A percentile compares a stretch with the other conserved stretches of the same genome.
Conservation (phyloP, 1,140 invertebrate species). For the Glomeris maerens region DNA sequence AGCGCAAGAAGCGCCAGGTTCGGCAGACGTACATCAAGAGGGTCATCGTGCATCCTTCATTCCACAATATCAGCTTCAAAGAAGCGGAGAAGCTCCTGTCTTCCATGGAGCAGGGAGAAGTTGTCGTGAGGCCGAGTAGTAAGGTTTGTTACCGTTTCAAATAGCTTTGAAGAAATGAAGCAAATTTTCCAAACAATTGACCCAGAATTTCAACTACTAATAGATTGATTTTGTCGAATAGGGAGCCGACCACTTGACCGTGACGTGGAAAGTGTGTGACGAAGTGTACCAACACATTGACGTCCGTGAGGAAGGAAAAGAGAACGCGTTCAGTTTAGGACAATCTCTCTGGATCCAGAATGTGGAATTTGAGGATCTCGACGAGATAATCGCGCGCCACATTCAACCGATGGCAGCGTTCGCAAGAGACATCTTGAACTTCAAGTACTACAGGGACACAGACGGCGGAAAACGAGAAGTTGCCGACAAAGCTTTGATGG, state of each 20-base stretch:
- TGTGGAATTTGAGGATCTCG: constrained; percentile 87
- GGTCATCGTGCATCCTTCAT: constrained; percentile 93
- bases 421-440: constrained; percentile 75
- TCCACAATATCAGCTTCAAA: constrained; percentile 88
- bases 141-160: constrained; percentile 43
- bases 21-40: constrained; percentile 76
- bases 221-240: constrained; percentile 21
- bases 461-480: constrained; percentile 49
- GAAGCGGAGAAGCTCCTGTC: constrained; percentile 83
- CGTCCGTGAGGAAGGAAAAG: constrained; percentile 88
- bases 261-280: constrained; percentile 96
- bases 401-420: constrained; percentile 90
- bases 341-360: constrained; percentile 66
- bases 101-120: constrained; percentile 89
- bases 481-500: constrained; percentile 69
- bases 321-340: constrained; percentile 90
- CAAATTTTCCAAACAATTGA: background rate
- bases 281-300: constrained; percentile 92
- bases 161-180: background rate
- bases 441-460: constrained; percentile 73
- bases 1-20: constrained; percentile 62
- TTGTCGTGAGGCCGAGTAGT: constrained; percentile 88
- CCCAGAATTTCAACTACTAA: background rate
- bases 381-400: constrained; percentile 95
- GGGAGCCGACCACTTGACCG: constrained; percentile 86